Conservation (phyloP, 1,140 invertebrate species). For the Gryon sp. region DNA sequence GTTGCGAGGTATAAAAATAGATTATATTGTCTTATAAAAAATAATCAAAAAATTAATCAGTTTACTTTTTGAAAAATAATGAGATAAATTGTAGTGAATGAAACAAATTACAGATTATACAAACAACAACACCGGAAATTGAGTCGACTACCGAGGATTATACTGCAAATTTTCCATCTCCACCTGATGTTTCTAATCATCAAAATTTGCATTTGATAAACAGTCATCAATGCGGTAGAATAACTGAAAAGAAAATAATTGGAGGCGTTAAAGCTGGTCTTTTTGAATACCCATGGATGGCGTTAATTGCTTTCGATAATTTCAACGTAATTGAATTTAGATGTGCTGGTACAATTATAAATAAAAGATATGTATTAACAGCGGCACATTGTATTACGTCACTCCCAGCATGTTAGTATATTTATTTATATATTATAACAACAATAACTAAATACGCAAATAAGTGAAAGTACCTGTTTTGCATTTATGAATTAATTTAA, state of each 20-base stretch:
- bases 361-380: constrained; percentile 83
- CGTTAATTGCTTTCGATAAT: constrained; percentile 80
- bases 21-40: too few species aligned
- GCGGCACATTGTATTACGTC: constrained; percentile 80
- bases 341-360: constrained; percentile 85
- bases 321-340: constrained; percentile 76
- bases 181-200: constrained; percentile 79
- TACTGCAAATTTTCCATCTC: constrained; percentile 4
- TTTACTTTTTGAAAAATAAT: too few species aligned
- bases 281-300: constrained; percentile 85
- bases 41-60: too few species aligned
- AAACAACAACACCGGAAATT: not conserved
- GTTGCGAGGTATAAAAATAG: constrained; percentile 70
- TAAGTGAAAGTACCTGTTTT: too few species aligned
- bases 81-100: too few species aligned
- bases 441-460: too few species aligned
- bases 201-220: constrained; percentile 80
- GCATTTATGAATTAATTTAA: too few species aligned
- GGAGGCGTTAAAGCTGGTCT: constrained; percentile 81
- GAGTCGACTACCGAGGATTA: constrained; percentile 3
- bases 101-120: not conserved
- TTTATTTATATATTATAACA: too few species aligned
- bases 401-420: constrained; percentile 26
- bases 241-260: constrained; percentile 77
- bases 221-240: constrained; percentile 71